Base-by-base conservation (phyloP, 2,888 invertebrate genomes). In the Chrysolina oricalcia region DNA sequence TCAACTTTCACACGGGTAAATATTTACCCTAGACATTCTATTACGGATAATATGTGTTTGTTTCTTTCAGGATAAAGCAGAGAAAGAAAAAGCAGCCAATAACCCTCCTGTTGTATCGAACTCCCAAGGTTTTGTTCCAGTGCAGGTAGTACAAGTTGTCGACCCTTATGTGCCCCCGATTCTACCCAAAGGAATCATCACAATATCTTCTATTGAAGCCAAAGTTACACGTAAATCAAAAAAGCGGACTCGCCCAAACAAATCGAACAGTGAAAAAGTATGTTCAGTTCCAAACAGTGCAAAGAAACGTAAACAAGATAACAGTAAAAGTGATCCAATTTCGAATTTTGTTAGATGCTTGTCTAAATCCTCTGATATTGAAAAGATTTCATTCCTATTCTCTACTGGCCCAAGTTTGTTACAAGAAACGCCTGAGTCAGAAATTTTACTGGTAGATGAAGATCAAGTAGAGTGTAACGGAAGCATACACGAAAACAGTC, bases 271-370 rank as follows among this genome's bases (percentile, higher is more conserved):
- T 11, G 21, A 53, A 1, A 17, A 53, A 21, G 19, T 10, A 53
- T 13, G 13, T 13, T 21, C 53, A 19, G 21, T 4, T 21, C 3
- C 4, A 21, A 53, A 10, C 5, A 21, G 13, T 53, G 53, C 21
- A 27, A 35, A 59, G 0, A 59, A 59, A 23, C 17, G 21, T 21
- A 50, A 50, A 50, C 10, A 17, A 10, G 17, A 50, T 9, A 50
- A 19, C 1, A 50, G 17, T 50, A 35, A 59, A 13, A 15, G 65
- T 11, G 77, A 78, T 73, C 78, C 80, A n/a, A 73, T 78, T 48
- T 70, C 78, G 13, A 80, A 80, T 64, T 80, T 80, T 73, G 72
- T 77, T 11, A 63, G 70, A 66, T 72, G 71, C 70, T 62, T 80
- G 21, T 70, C 77, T 70, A 62, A 64, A 41, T 65, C 76, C 21